Percentiles rank a stretch among this genome's conserved stretches.
These are phyloP conservation scores for Petrocephalus schoutedeni DNA, from an alignment of 2,797 vertebrate species.

Conservation along the genomic window DNA sequence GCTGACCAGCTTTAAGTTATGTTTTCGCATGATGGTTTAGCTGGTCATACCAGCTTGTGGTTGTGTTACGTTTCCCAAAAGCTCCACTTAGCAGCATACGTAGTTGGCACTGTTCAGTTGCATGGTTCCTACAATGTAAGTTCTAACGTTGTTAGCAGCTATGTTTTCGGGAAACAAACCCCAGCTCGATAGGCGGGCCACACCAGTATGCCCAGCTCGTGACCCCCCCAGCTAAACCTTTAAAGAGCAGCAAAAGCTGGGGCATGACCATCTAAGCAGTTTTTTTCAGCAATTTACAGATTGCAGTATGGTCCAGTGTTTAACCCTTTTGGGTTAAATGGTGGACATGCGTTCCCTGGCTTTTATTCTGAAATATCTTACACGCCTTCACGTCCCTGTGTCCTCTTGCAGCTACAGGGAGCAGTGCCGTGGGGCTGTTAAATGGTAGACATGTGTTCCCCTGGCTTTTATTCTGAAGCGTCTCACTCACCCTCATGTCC, in stretches of 20 bases:
- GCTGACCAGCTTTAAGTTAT: not conserved
- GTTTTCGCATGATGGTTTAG: not conserved
- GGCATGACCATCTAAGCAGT: not conserved
- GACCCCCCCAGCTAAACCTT: not conserved
- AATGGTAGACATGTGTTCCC: no score
- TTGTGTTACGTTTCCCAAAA: not conserved
- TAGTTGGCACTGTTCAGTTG: not conserved
- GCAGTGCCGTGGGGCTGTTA: not conserved
- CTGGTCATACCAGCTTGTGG: not conserved
- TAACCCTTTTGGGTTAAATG: not conserved
- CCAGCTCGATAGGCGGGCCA: not conserved
- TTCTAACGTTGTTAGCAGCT: not conserved
- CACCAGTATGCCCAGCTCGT: not conserved
- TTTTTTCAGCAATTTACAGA: not conserved
- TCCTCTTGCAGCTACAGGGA: not conserved
- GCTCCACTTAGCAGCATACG: not conserved
- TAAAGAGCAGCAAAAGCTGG: not conserved
- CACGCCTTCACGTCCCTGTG: no score
- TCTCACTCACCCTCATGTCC: not conserved
- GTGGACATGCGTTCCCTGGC: not conserved
- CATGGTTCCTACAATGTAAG: not conserved
- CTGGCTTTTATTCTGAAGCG: no score
- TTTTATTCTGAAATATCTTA: not conserved
- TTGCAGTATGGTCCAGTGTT: not conserved
- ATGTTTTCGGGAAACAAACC: not conserved